Evolutionary conservation across 2,797 vertebrate genomes (phyloP).

Genomic region (Intellagama lesueurii): DNA sequence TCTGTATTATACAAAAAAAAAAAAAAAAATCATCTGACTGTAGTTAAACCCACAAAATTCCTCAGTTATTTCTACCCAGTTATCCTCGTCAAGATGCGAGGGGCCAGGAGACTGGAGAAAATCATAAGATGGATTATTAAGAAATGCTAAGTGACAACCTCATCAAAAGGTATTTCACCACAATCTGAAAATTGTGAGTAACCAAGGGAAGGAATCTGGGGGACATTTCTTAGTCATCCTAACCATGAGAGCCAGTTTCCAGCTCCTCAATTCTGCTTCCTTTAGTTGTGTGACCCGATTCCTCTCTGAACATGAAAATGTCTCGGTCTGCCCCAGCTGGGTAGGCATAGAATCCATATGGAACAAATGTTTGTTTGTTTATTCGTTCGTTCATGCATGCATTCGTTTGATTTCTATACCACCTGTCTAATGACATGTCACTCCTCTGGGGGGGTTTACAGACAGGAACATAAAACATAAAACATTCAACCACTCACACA

Average conservation of each 20-base stretch:
- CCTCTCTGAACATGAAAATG: not conserved
- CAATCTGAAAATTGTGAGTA: not conserved
- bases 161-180: not conserved
- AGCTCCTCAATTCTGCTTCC: not conserved
- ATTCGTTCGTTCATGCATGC: too few relatives aligned
- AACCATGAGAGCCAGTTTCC: not conserved
- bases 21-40: not conserved
- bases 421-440: too few relatives aligned
- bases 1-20: not conserved
- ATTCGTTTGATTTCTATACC: too few relatives aligned
- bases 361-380: not conserved
- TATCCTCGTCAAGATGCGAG: not conserved
- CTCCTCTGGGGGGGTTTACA: too few relatives aligned
- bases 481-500: too few relatives aligned
- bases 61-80: not conserved
- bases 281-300: not conserved
- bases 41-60: not conserved
- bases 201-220: not conserved
- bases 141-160: not conserved
- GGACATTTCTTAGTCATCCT: not conserved
- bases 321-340: not conserved
- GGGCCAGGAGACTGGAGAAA: not conserved
- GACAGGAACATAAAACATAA: too few relatives aligned
- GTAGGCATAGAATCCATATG: not conserved
- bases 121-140: not conserved